phyloP scores from a whole-genome alignment of 2,113 vertebrate species.

The Nibea coibor region DNA sequence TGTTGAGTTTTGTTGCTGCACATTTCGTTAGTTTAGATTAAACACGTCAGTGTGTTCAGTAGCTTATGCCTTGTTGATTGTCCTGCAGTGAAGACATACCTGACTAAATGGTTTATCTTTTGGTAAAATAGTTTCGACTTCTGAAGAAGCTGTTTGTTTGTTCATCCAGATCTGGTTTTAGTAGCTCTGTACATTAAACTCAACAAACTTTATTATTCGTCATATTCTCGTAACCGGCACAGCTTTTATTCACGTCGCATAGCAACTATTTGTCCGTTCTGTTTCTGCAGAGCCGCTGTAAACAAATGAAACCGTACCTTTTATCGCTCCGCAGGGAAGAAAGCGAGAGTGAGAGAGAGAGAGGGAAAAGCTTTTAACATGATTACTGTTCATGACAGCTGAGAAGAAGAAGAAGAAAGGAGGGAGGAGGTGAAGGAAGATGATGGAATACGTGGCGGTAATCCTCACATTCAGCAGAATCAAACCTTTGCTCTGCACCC shows the following conservation, averaged over 20 bases:
- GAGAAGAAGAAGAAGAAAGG: conserved; percentile 29
- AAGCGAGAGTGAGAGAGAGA: background rate
- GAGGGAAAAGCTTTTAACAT: conserved; percentile 44
- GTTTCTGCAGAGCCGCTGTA: background rate
- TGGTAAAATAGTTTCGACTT: background rate
- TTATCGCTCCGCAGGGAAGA: background rate
- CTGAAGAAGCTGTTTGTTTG: too few relatives aligned
- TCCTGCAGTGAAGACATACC: too few relatives aligned
- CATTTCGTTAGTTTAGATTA: too few relatives aligned
- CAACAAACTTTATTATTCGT: background rate
- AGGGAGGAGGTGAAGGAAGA: conserved; percentile 30
- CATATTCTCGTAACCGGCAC: background rate
- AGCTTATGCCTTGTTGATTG: too few relatives aligned
- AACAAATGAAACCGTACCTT: background rate
- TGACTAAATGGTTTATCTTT: background rate
- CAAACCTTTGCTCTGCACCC: conserved; percentile 22
- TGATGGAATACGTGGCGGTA: conserved; percentile 35
- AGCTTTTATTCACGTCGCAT: conserved; percentile 9
- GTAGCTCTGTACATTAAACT: background rate
- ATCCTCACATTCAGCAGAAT: conserved; percentile 50
- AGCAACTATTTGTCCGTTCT: background rate
- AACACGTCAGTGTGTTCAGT: too few relatives aligned
- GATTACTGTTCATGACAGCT: conserved; percentile 44
- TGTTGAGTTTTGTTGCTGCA: too few relatives aligned
- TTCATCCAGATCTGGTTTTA: background rate